A percentile compares a stretch with the other conserved stretches of the same genome.
These are phyloP conservation scores for Gasterosteus nipponicus DNA, from an alignment of 2,113 vertebrate species.

Conservation along the genomic window DNA sequence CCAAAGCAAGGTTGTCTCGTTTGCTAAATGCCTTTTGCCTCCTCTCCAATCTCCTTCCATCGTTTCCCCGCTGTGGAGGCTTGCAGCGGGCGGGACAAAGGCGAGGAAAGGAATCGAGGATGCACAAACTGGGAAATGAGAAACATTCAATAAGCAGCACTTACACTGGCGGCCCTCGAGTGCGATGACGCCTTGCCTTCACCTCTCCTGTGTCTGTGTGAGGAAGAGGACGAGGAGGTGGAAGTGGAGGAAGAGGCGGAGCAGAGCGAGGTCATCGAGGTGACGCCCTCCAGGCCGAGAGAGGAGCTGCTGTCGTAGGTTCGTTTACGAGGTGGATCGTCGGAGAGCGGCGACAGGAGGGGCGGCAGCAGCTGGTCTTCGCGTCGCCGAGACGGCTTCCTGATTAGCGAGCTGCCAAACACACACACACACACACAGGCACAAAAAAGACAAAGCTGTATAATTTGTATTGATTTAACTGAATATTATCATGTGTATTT, in stretches of 20 bases:
- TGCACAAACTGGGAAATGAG: neutral
- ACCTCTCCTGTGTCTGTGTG: slow-evolving; percentile 87
- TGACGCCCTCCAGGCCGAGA: slow-evolving; percentile 83
- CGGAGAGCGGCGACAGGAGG: slow-evolving; percentile 89
- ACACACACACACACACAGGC: slow-evolving; percentile 3
- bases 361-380: slow-evolving; percentile 93
- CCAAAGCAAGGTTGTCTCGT: neutral
- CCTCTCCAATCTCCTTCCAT: neutral
- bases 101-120: neutral
- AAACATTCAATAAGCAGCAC: slow-evolving; percentile 36
- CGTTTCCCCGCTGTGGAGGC: neutral
- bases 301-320: slow-evolving; percentile 81
- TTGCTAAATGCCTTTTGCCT: neutral
- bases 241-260: slow-evolving; percentile 59
- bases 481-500: neutral
- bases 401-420: slow-evolving; percentile 75
- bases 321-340: slow-evolving; percentile 84
- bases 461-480: neutral
- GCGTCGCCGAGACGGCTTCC: slow-evolving; percentile 87
- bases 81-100: neutral
- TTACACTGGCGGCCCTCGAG: slow-evolving; percentile 86
- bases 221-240: slow-evolving; percentile 73
- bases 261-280: slow-evolving; percentile 48
- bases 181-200: slow-evolving; percentile 86
- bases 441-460: neutral